phyloP scores from a whole-genome alignment of 1,140 invertebrate genomes.

The Aphis gossypii region DNA sequence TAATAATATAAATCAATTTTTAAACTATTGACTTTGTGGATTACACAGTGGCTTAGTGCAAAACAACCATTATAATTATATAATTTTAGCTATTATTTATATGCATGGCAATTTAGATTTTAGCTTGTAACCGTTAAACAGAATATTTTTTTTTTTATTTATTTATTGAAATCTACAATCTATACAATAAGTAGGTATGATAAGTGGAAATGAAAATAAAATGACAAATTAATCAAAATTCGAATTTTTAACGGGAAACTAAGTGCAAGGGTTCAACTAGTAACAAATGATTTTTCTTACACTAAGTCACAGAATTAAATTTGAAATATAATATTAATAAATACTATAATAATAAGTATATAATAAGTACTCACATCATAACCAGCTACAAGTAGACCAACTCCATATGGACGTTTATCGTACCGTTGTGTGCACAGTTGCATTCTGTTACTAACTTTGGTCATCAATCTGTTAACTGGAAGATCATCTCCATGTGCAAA shows the following conservation, averaged over 20 bases:
- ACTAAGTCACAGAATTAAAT: not conserved
- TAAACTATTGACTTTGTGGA: not conserved
- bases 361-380: conserved; percentile 82
- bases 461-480: conserved; percentile 85
- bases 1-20: conserved; percentile 61
- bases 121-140: not conserved
- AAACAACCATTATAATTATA: not conserved
- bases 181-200: no score
- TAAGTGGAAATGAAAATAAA: no score
- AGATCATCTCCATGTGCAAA: conserved; percentile 85
- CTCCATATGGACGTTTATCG: conserved; percentile 94
- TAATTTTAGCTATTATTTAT: not conserved
- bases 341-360: no score
- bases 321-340: not conserved
- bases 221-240: no score
- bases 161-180: no score
- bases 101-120: not conserved
- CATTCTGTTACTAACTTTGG: conserved; percentile 91
- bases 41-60: not conserved
- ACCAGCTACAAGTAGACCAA: conserved; percentile 93
- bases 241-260: no score
- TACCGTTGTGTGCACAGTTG: conserved; percentile 97
- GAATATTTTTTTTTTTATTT: no score
- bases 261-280: no score
- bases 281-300: not conserved